Evolutionary conservation across 2,113 vertebrate genomes (phyloP).

Genomic region (Odontesthes bonariensis): DNA sequence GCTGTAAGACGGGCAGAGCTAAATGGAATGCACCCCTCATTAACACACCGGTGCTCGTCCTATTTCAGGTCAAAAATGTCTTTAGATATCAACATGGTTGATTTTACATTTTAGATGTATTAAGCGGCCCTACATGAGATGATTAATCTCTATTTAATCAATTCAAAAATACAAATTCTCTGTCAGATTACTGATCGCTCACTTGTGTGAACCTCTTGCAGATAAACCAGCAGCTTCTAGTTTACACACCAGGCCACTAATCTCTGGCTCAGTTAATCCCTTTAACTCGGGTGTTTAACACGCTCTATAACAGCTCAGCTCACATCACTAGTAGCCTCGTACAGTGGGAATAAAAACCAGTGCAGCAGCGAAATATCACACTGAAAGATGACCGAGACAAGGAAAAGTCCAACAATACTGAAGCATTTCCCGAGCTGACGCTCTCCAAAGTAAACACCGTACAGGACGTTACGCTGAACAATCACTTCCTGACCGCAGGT

Average conservation of each 20-base stretch:
- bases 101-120: too few species aligned
- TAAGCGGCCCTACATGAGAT: too few species aligned
- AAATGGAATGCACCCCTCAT: too few species aligned
- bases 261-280: slow-evolving; percentile 65
- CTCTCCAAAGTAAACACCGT: slow-evolving; percentile 35
- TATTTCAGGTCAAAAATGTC: too few species aligned
- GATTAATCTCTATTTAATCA: too few species aligned
- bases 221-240: slow-evolving; percentile 34
- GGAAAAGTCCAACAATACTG: slow-evolving; percentile 27
- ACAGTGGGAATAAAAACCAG: slow-evolving; percentile 6
- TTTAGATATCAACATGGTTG: too few species aligned
- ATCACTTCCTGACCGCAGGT: slow-evolving; percentile 41
- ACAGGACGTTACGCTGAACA: slow-evolving; percentile 40
- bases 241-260: slow-evolving; percentile 54
- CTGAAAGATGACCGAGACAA: not conserved
- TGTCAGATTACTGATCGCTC: not conserved
- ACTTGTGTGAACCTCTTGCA: not conserved
- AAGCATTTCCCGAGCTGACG: slow-evolving; percentile 37
- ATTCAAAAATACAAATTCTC: not conserved
- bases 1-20: too few species aligned
- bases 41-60: too few species aligned
- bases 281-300: slow-evolving; percentile 53
- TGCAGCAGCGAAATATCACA: not conserved
- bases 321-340: not conserved
- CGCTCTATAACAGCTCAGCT: slow-evolving; percentile 30